Conservation (phyloP, 1,140 invertebrate species). For the Drosophila pruinosa region DNA sequence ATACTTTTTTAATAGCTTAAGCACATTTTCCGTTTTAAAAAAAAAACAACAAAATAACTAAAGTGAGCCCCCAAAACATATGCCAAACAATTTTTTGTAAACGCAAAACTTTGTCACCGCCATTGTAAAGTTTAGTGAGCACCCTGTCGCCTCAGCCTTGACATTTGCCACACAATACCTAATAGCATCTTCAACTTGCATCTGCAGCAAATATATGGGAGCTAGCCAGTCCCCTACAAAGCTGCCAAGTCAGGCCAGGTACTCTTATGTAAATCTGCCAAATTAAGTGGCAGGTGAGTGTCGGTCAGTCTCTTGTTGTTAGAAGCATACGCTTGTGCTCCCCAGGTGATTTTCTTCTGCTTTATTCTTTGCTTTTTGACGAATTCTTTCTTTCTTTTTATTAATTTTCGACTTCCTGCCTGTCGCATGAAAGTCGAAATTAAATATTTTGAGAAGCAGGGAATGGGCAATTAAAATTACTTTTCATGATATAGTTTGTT, state of each 20-base stretch:
- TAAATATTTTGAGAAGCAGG: slow-evolving; percentile 50
- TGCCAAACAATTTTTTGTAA: slow-evolving; percentile 56
- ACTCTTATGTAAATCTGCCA: slow-evolving; percentile 74
- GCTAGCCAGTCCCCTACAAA: not conserved
- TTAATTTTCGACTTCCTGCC: slow-evolving; percentile 53
- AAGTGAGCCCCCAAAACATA: slow-evolving; percentile 47
- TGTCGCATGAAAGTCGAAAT: slow-evolving; percentile 63
- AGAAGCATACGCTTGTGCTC: not conserved
- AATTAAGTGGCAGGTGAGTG: slow-evolving; percentile 72
- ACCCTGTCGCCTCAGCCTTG: not conserved
- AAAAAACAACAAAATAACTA: slow-evolving; percentile 2
- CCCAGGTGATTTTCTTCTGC: slow-evolving; percentile 37
- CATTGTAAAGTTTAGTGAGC: slow-evolving; percentile 53
- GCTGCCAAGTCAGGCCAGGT: not conserved
- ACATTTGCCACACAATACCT: slow-evolving; percentile 4
- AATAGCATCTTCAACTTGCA: slow-evolving; percentile 48
- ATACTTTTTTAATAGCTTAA: slow-evolving; percentile 81
- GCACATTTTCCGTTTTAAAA: slow-evolving; percentile 75
- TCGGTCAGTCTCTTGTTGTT: slow-evolving; percentile 21
- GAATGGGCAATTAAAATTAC: not conserved
- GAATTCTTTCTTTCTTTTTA: slow-evolving; percentile 35
- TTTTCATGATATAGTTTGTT: not conserved
- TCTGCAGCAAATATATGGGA: slow-evolving; percentile 42
- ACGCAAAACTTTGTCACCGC: slow-evolving; percentile 65
- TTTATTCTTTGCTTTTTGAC: slow-evolving; percentile 20